phyloP scores from a whole-genome alignment of 2,113 vertebrate species.

The Ageneiosus marmoratus region DNA sequence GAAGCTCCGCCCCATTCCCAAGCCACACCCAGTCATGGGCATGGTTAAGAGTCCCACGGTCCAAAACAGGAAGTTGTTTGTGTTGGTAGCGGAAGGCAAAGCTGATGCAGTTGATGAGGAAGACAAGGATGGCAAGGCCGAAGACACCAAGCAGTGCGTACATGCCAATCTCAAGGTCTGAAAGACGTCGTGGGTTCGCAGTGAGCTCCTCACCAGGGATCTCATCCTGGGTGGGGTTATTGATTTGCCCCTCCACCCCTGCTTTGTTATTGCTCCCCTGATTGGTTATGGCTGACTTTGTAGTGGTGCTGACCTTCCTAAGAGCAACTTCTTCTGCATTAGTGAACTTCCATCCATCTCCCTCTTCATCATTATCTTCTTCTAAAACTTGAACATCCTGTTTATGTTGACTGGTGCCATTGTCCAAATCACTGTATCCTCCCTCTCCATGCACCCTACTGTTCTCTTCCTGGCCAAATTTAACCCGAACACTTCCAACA shows the following conservation, averaged over 20 bases:
- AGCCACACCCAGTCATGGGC: slow-evolving; percentile 98
- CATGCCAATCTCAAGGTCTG: slow-evolving; percentile 96
- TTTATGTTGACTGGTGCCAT: slow-evolving; percentile 75
- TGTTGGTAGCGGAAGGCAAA: slow-evolving; percentile 96
- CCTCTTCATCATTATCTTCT: slow-evolving; percentile 73
- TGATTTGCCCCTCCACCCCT: slow-evolving; percentile 66
- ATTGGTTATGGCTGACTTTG: slow-evolving; percentile 69
- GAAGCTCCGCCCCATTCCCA: slow-evolving; percentile 87
- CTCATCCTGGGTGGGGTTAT: slow-evolving; percentile 81
- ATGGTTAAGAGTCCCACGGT: slow-evolving; percentile 91
- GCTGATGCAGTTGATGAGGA: slow-evolving; percentile 95
- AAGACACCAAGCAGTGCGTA: slow-evolving; percentile 94
- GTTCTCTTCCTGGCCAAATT: slow-evolving; percentile 77
- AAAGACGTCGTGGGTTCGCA: slow-evolving; percentile 81
- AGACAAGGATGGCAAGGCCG: slow-evolving; percentile 95
- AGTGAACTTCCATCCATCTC: slow-evolving; percentile 76
- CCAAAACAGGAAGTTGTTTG: slow-evolving; percentile 88
- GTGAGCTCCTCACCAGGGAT: slow-evolving; percentile 81
- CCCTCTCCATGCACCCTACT: slow-evolving; percentile 71
- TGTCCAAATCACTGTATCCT: slow-evolving; percentile 67
- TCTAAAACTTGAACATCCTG: slow-evolving; percentile 69
- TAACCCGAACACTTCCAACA: slow-evolving; percentile 83
- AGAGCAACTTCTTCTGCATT: slow-evolving; percentile 77
- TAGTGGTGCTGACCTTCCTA: slow-evolving; percentile 81
- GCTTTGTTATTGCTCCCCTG: slow-evolving; percentile 67